A percentile compares a stretch with the other conserved stretches of the same genome.
Conservation (phyloP, 2,113 vertebrate genomes). For the Sciurus niger region DNA sequence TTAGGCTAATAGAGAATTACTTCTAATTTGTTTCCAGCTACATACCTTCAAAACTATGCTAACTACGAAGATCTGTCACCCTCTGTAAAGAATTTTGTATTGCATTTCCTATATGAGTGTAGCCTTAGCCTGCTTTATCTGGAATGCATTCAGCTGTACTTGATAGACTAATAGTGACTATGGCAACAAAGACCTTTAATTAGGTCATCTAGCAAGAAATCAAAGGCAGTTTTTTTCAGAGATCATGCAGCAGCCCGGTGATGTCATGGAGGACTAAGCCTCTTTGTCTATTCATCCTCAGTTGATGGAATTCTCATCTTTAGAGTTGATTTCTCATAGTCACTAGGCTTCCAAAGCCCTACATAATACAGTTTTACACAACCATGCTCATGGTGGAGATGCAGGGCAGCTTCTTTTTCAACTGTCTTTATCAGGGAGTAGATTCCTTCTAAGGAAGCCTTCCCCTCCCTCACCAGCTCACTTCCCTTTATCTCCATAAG, state of each 20-base stretch:
- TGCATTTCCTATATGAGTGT: not conserved
- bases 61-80: not conserved
- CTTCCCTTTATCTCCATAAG: not conserved
- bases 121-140: not conserved
- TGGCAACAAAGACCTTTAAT: not conserved
- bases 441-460: not conserved
- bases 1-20: not conserved
- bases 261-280: not conserved
- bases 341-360: not conserved
- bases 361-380: not conserved
- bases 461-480: not conserved
- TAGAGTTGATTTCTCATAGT: not conserved
- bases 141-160: not conserved
- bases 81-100: not conserved
- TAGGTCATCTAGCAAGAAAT: not conserved
- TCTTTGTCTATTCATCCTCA: not conserved
- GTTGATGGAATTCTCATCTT: conserved; percentile 10
- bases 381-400: not conserved
- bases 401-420: not conserved
- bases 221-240: not conserved
- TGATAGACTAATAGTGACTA: not conserved
- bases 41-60: not conserved
- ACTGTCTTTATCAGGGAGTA: not conserved
- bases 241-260: not conserved
- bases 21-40: not conserved